Conservation (phyloP, 1,140 invertebrate species). For the Samia ricini region DNA sequence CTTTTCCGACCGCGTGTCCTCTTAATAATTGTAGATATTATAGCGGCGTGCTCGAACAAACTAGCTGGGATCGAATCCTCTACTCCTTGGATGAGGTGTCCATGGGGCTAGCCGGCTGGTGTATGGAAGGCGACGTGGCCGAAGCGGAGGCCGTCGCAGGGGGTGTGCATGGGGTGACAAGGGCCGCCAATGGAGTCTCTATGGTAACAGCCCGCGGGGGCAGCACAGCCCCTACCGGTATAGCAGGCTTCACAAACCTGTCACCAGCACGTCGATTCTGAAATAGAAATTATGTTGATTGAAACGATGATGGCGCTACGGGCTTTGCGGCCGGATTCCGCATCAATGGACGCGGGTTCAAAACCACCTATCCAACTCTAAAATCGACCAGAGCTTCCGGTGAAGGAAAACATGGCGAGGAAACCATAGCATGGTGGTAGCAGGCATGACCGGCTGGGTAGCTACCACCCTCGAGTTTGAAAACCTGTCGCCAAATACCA, state of each 20-base stretch:
- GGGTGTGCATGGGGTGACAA: slow-evolving; percentile 61
- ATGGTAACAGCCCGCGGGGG: slow-evolving; percentile 22
- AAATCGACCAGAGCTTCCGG: too few species aligned
- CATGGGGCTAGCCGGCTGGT: slow-evolving; percentile 83
- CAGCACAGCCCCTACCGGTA: slow-evolving; percentile 53
- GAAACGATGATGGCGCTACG: too few species aligned
- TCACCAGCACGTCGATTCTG: slow-evolving; percentile 84
- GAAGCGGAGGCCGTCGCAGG: slow-evolving; percentile 46
- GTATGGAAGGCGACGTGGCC: slow-evolving; percentile 62
- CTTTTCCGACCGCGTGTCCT: too few species aligned
- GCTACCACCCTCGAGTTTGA: too few species aligned
- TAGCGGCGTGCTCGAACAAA: background rate
- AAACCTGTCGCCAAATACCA: too few species aligned
- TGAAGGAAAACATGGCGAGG: too few species aligned
- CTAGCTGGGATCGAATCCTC: background rate
- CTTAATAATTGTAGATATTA: background rate
- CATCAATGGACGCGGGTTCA: too few species aligned
- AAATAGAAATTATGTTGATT: too few species aligned
- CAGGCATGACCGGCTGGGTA: too few species aligned
- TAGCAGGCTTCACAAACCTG: slow-evolving; percentile 86
- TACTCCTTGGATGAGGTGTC: slow-evolving; percentile 79
- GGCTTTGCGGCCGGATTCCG: too few species aligned
- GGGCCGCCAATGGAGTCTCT: slow-evolving; percentile 62
- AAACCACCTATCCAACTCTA: too few species aligned
- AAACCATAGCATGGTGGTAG: too few species aligned